phyloP scores from a whole-genome alignment of 1,140 invertebrate species.

The Epicauta chinensis region DNA sequence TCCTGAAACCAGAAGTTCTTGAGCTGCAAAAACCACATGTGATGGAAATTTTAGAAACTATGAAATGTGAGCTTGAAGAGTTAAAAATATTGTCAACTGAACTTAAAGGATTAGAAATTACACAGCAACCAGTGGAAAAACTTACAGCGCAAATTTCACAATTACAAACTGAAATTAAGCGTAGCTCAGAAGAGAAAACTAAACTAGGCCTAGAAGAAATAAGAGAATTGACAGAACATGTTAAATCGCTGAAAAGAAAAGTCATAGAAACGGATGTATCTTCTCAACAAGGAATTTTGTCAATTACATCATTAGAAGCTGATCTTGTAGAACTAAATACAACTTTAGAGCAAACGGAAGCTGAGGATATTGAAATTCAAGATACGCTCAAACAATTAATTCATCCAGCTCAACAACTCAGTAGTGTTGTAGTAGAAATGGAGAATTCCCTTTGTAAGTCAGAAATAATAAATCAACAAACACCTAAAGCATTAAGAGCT shows the following conservation, averaged over 20 bases:
- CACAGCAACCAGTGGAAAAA: slow-evolving; percentile 1
- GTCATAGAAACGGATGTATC: neutral
- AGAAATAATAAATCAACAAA: slow-evolving; percentile 6
- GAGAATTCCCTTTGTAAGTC: slow-evolving; percentile 9
- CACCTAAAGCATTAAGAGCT: slow-evolving; percentile 6
- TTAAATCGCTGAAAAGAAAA: too few species aligned
- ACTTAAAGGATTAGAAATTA: slow-evolving; percentile 3
- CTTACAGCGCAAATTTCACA: slow-evolving; percentile 5
- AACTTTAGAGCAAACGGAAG: too few species aligned
- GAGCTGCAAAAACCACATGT: slow-evolving; percentile 10
- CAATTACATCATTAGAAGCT: too few species aligned
- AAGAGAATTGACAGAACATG: neutral
- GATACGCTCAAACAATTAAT: too few species aligned
- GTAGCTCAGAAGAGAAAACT: neutral
- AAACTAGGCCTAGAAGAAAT: slow-evolving; percentile 7
- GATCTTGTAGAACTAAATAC: too few species aligned
- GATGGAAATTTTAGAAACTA: slow-evolving; percentile 6
- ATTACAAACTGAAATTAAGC: neutral
- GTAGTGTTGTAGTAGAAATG: slow-evolving; percentile 5
- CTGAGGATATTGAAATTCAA: too few species aligned
- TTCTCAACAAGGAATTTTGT: slow-evolving; percentile 1
- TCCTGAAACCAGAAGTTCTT: slow-evolving; percentile 5
- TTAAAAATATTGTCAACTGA: slow-evolving; percentile 1
- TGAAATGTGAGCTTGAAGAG: slow-evolving; percentile 11
- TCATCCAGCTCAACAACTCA: too few species aligned